Evolutionary conservation across 2,113 vertebrate species (phyloP), one percentile per base, ranked within the genome.

Genomic region (Ciconia stormi): DNA sequence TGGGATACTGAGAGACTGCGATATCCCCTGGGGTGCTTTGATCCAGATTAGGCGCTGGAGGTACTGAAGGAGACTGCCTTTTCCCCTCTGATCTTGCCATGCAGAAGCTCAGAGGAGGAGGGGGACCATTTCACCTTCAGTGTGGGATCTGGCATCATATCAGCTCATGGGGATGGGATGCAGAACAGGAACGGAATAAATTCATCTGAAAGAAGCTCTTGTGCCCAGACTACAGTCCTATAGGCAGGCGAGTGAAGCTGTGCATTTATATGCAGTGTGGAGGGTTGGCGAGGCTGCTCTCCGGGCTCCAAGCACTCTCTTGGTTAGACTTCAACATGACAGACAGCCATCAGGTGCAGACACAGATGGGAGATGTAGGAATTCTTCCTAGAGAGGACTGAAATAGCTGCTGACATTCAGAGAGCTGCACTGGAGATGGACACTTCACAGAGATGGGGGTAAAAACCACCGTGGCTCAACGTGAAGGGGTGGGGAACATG

Each of bases 241-340:
- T 10, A 97, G 78, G 55, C 89, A 91, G 82, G 85, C 81, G 42
- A 97, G 89, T 8, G 89, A 97, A 95, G 66, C 89, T 95, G 84
- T 94, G 84, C 95, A 97, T 95, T 96, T 95, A 96, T 95, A 97
- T 97, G 95, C 95, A 97, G 96, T 85, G 96, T 97, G 94, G 94
- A 93, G 73, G 87, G 84, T 70, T 97, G 96, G 95, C 95, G 89
- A 97, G 79, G 91, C 91, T 95, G 93, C 93, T 95, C 94, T 87
- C 89, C 1, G 9, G 90, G 96, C 89, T 96, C 87, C 36, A 69
- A 90, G 79, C 47, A 0, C 62, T 95, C 78, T 58, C 58, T 97
- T 97, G 94, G 93, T 97, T 95, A 97, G 87, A 93, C 95, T 96
- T 97, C 92, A 91, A 93, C 69, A 96, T 93, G 95, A 97, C 95